Evolutionary conservation across 2,113 vertebrate genomes (phyloP).

Genomic region (Enhydra lutris): DNA sequence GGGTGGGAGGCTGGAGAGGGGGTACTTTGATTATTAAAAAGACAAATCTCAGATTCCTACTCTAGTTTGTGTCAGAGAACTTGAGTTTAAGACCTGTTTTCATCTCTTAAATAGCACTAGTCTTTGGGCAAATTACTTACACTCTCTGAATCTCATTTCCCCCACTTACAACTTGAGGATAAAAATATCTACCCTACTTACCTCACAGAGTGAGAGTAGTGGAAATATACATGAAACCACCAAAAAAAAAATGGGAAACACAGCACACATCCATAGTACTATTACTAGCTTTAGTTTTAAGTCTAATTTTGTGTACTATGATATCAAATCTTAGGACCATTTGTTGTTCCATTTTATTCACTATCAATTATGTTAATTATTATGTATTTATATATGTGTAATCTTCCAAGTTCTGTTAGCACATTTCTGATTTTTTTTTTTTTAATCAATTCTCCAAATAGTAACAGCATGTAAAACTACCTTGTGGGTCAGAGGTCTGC

Average conservation of each 20-base stretch:
- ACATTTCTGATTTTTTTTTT: background rate
- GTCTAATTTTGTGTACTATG: background rate
- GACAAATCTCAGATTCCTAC: background rate
- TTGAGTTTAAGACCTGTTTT: background rate
- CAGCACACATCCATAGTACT: background rate
- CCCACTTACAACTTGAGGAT: background rate
- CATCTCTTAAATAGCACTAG: background rate
- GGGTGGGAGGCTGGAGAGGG: background rate
- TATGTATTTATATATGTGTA: background rate
- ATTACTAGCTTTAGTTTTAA: background rate
- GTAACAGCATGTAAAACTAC: background rate
- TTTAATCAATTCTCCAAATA: background rate
- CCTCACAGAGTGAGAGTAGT: background rate
- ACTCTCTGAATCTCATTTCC: background rate
- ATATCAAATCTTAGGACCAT: background rate
- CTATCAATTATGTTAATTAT: background rate
- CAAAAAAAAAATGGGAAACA: background rate
- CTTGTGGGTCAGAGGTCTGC: background rate
- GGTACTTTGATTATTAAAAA: background rate
- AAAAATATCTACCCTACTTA: background rate
- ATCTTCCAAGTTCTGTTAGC: background rate
- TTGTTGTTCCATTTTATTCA: background rate
- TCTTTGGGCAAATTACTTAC: background rate
- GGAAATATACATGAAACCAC: background rate
- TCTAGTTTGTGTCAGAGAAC: constrained; percentile 10